Percentiles rank a stretch among this genome's conserved stretches.
Evolutionary conservation across 2,888 invertebrate species (phyloP).

Genomic region (Taenaris catops): DNA sequence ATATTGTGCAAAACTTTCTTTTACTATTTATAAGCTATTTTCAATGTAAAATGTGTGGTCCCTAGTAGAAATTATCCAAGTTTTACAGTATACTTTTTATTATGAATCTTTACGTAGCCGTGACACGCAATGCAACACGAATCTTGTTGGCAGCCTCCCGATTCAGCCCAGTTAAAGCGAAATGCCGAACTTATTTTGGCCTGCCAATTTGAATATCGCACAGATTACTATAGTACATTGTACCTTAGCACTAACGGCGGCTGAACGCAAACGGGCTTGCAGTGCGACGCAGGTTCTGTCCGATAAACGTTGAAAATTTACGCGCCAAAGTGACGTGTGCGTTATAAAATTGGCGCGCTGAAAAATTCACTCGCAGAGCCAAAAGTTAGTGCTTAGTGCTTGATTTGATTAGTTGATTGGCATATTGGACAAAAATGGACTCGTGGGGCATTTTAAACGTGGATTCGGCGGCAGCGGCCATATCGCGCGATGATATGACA

Average conservation of each 20-base stretch:
- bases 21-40: too few species aligned
- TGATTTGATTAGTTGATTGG: constrained; percentile 31
- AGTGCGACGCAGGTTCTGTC: constrained; percentile 11
- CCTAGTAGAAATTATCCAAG: too few species aligned
- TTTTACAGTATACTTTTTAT: too few species aligned
- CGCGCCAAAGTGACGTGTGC: constrained; percentile 44
- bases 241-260: constrained; percentile 17
- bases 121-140: constrained; percentile 68
- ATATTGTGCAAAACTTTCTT: too few species aligned
- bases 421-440: constrained; percentile 75
- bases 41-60: too few species aligned
- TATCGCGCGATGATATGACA: constrained; percentile 83
- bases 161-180: constrained; percentile 70
- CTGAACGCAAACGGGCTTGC: too few species aligned
- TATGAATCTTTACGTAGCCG: constrained; percentile 18
- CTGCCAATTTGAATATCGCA: constrained; percentile 70
- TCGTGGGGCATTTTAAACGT: constrained; percentile 86
- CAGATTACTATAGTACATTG: constrained; percentile 31
- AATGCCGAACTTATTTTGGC: constrained; percentile 79
- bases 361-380: constrained; percentile 24
- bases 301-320: constrained; percentile 8
- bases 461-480: constrained; percentile 82
- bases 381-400: constrained; percentile 26
- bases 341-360: constrained; percentile 31
- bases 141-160: constrained; percentile 64